Conservation (phyloP, 2,797 vertebrate genomes). For the Alfaro cultratus region DNA sequence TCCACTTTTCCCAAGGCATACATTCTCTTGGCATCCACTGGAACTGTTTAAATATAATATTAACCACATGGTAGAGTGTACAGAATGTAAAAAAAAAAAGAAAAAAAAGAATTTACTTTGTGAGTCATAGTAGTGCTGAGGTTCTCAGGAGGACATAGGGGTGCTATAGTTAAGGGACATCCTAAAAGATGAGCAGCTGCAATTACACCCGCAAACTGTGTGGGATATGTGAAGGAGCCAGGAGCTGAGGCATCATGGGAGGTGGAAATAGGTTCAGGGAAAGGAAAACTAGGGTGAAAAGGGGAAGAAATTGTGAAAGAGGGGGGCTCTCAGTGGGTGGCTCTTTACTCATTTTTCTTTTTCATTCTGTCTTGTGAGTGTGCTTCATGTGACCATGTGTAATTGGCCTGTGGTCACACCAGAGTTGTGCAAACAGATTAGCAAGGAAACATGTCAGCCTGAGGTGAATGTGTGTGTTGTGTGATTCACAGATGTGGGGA, state of each 20-base stretch:
- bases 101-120: constrained; percentile 78
- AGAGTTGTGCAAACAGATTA: constrained; percentile 82
- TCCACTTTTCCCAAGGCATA: constrained; percentile 63
- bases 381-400: constrained; percentile 67
- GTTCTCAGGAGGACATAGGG: constrained; percentile 51
- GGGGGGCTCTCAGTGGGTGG: constrained; percentile 61
- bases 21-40: constrained; percentile 56
- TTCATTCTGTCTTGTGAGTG: constrained; percentile 44
- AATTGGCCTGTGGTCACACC: constrained; percentile 73
- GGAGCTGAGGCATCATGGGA: constrained; percentile 16
- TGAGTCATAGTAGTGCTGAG: constrained; percentile 51
- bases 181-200: constrained; percentile 67
- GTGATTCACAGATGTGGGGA: constrained; percentile 71
- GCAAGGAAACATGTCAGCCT: constrained; percentile 71
- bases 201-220: constrained; percentile 59
- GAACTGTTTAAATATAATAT: constrained; percentile 82
- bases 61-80: constrained; percentile 81
- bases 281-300: constrained; percentile 27
- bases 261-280: constrained; percentile 3
- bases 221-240: constrained; percentile 16
- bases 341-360: constrained; percentile 47
- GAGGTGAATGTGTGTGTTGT: constrained; percentile 72
- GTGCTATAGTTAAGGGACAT: constrained; percentile 57
- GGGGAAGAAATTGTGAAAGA: constrained; percentile 30
- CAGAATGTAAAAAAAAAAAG: constrained; percentile 77